Base-by-base conservation (phyloP, 2,888 invertebrate genomes). In the Ariolimax columbianus region DNA sequence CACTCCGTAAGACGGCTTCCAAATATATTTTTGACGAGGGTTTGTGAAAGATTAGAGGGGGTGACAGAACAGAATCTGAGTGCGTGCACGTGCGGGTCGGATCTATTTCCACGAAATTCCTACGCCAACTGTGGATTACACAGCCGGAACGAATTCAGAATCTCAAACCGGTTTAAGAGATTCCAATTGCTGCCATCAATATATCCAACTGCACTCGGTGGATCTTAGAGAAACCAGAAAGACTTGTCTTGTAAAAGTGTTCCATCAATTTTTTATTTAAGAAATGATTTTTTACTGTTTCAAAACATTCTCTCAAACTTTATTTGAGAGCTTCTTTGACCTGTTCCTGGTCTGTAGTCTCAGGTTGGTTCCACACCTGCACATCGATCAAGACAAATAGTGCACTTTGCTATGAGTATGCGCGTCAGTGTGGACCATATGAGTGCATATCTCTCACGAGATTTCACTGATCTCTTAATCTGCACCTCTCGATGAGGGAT, bases 51-150 rank as follows among this genome's bases (percentile, higher is more conserved):
- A 51, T 77, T 77, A 77, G 55, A 59, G 36, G 33, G 47, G 81
- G 81, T 81, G 70, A 81, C 81, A 70, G 70, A 47, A 47, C n/a
- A 38, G 81, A 51, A 81, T 70, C 81, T 70, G 9, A 70, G 81
- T 81, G 81, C 81, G 72, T 51, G 81, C 81, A 81, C 81, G 81
- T 81, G 81, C 81, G 38, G 33, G 70, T 36, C 33, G 55, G 81
- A 81, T 81, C 68, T 70, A 47, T 81, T 81, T 81, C 81, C 66
- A 30, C 47, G 36, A 77, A 55, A 81, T 81, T 81, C 81, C 72
- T 70, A 23, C 66, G 66, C 63, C 79, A 79, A 79, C 79, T 43
- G 79, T 66, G 73, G 73, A 47, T 75, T 75, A 75, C 47, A 75
- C 73, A 75, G 43, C 43, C 73, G 73, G 73, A 75, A 75, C n/a